Evolutionary conservation across 2,888 invertebrate genomes (phyloP).

Genomic region (Hedychridium roseum): DNA sequence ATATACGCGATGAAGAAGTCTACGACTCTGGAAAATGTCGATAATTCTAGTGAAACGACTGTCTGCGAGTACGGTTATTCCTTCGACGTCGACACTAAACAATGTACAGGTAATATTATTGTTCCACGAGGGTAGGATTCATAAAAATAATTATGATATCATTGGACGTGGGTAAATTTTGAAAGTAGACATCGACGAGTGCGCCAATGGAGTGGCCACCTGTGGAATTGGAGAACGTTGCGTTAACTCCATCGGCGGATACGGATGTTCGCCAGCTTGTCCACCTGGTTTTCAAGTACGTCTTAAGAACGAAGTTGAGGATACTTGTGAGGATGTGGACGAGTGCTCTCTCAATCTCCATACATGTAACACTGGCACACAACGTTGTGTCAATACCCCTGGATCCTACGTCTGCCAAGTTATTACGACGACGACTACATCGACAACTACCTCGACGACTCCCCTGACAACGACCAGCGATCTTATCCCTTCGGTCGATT

Average conservation of each 20-base stretch:
- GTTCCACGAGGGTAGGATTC: no score
- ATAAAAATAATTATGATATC: neutral
- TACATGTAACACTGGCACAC: slow-evolving; percentile 64
- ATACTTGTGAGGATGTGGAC: slow-evolving; percentile 70
- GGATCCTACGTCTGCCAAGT: slow-evolving; percentile 43
- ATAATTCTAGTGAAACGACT: no score
- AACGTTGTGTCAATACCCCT: slow-evolving; percentile 46
- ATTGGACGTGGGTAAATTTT: neutral
- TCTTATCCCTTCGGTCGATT: slow-evolving; percentile 1
- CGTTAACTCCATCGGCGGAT: slow-evolving; percentile 41
- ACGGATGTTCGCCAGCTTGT: slow-evolving; percentile 44
- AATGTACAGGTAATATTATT: slow-evolving; percentile 31
- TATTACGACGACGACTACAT: slow-evolving; percentile 9
- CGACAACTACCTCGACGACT: slow-evolving; percentile 7
- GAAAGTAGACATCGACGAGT: slow-evolving; percentile 50
- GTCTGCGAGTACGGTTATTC: slow-evolving; percentile 23
- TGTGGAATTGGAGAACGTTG: slow-evolving; percentile 56
- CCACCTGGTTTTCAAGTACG: slow-evolving; percentile 35
- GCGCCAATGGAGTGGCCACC: slow-evolving; percentile 19
- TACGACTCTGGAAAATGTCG: no score
- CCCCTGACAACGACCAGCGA: slow-evolving; percentile 1
- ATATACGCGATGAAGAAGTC: no score
- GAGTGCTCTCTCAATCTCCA: slow-evolving; percentile 74
- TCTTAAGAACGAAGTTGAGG: slow-evolving; percentile 1
- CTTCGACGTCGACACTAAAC: slow-evolving; percentile 17